Evolutionary conservation across 1,140 invertebrate species (phyloP), one percentile per base, ranked within the genome.

Genomic region (Microvelia longipes): DNA sequence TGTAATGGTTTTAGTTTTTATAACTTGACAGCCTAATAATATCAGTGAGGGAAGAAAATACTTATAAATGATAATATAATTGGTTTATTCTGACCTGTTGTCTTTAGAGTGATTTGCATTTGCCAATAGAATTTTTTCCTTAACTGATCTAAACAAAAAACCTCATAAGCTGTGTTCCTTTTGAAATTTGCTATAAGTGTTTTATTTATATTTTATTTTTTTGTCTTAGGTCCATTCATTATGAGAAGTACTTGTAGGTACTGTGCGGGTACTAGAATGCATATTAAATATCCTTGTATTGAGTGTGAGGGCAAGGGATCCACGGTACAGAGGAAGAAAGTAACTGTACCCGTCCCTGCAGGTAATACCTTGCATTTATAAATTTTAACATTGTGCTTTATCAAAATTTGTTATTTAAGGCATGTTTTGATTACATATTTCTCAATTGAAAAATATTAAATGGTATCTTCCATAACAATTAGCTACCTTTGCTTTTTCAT

Each of bases 271-370:
- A 88, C 87, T 0, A 85, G 90, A 69, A 85, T 91, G 77, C 85
- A 90, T 73, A 98, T 98, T 71, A 93, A 93, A 77, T 87, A 87
- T 79, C 95, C 96, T 0, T 99, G 98, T 80, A 77, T 77, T 13
- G 93, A 96, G 74, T 99, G 98, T 82, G 86, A 90, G 73, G 97
- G 94, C 24, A 96, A 96, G 82, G 97, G 97, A 0, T 87, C 89
- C 75, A 88, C 89, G 27, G 90, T 96, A 0, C 91, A 97, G 82
- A 85, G 90, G 28, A 94, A 93, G 77, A 92, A 88, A 76, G 83
- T 98, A 0, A 92, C 88, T 1, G 90, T 99, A 0, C 93, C 95
- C 14, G 94, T 99, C n/a, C 98, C 98, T 29, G 93, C 96, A 66
- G 95, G 94, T 83, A 71, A 73, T 67, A 71, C 27, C 28, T 30